These are phyloP conservation scores for Encarsia formosa DNA, from an alignment of 2,888 invertebrate species.

Conservation along the genomic window DNA sequence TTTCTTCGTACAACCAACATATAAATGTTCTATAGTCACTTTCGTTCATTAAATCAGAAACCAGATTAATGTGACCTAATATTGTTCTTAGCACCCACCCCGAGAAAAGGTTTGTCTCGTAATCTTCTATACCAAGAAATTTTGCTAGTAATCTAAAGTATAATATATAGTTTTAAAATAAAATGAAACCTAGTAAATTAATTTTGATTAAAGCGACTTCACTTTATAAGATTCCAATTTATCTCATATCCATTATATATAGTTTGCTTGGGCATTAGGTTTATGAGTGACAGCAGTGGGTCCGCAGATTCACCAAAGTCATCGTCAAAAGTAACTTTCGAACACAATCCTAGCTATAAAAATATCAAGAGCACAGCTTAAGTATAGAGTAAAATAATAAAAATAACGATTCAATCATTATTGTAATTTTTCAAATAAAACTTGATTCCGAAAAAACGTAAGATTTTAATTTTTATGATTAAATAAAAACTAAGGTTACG, in stretches of 20 bases:
- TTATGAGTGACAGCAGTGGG: not conserved
- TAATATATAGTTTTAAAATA: conserved; percentile 20
- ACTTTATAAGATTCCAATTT: conserved; percentile 13
- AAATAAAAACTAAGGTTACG: too few species aligned
- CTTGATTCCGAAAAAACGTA: too few species aligned
- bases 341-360: too few species aligned
- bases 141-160: conserved; percentile 51
- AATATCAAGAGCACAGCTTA: too few species aligned
- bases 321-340: too few species aligned
- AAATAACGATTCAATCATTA: too few species aligned
- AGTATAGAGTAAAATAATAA: too few species aligned
- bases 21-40: conserved; percentile 31
- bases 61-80: conserved; percentile 38
- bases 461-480: too few species aligned
- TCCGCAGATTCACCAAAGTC: too few species aligned
- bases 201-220: not conserved
- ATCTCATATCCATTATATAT: not conserved
- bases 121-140: conserved; percentile 50
- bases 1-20: conserved; percentile 41
- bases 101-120: conserved; percentile 51
- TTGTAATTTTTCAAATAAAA: too few species aligned
- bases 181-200: not conserved
- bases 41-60: conserved; percentile 28
- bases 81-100: conserved; percentile 57
- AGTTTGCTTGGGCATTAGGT: not conserved